phyloP scores from a whole-genome alignment of 2,888 invertebrate species.

The Coronaproctus castanopsis region DNA sequence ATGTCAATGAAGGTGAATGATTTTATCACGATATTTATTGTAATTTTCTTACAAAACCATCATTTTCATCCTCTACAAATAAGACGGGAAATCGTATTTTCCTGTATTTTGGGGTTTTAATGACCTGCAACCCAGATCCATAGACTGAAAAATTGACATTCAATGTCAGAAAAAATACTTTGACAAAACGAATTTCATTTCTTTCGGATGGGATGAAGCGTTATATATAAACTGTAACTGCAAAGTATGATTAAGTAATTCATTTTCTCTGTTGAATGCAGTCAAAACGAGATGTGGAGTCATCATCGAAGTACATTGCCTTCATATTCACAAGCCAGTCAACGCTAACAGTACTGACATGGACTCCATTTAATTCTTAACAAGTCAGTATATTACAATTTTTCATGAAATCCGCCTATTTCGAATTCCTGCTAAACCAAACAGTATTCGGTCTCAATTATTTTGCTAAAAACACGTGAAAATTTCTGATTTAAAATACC shows the following conservation, averaged over 20 bases:
- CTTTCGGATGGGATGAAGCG: background rate
- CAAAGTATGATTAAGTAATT: background rate
- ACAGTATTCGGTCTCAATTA: background rate
- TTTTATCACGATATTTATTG: conserved; percentile 14
- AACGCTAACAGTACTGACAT: background rate
- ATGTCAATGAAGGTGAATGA: background rate
- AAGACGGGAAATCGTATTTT: background rate
- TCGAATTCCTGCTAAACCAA: background rate
- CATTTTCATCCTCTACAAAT: background rate
- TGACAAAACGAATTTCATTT: background rate
- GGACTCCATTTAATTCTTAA: background rate
- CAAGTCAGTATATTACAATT: background rate
- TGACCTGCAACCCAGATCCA: background rate
- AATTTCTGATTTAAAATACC: no score
- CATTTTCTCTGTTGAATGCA: background rate
- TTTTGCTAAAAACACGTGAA: no score
- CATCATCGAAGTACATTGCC: background rate
- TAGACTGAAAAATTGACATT: background rate
- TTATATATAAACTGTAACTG: background rate
- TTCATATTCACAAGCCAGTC: background rate
- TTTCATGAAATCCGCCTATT: background rate
- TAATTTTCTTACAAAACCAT: conserved; percentile 8
- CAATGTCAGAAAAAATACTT: background rate
- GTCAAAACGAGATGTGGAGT: no score
- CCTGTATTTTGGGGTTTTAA: background rate